Conservation (phyloP, 2,113 vertebrate genomes). For the Bubo scandiacus region DNA sequence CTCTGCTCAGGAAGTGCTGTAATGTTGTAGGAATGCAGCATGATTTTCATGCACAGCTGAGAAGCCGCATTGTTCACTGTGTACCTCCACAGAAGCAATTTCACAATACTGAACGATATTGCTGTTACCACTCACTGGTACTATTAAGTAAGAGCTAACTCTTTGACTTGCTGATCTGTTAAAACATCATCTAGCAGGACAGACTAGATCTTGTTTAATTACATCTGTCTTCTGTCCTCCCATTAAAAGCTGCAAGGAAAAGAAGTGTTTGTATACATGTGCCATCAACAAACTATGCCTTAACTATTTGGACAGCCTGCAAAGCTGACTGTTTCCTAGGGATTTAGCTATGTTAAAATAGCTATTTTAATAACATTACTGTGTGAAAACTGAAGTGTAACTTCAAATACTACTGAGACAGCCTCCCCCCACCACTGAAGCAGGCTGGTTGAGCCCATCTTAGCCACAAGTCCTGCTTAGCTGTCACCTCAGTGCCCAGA, state of each 20-base stretch:
- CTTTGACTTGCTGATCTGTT: background rate
- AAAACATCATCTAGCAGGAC: background rate
- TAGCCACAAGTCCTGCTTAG: background rate
- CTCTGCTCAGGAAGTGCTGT: background rate
- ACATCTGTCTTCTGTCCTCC: background rate
- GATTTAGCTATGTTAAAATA: background rate
- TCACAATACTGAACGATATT: rapidly evolving
- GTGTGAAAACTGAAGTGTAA: background rate
- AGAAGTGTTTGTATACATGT: background rate
- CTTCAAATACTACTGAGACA: background rate
- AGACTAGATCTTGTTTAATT: background rate
- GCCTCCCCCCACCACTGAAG: background rate
- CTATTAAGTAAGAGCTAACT: background rate
- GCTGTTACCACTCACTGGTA: background rate
- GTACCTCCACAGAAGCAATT: background rate
- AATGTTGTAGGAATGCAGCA: background rate
- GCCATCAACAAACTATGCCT: background rate
- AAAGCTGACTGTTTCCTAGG: background rate
- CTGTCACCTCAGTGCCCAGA: background rate
- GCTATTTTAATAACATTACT: background rate
- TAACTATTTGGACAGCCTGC: background rate
- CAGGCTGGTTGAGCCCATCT: background rate
- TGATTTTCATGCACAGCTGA: background rate
- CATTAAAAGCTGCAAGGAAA: background rate
- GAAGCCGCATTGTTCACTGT: rapidly evolving